These are phyloP conservation scores for Drosophila punjabiensis DNA, from an alignment of 1,140 invertebrate genomes.

Conservation along the genomic window DNA sequence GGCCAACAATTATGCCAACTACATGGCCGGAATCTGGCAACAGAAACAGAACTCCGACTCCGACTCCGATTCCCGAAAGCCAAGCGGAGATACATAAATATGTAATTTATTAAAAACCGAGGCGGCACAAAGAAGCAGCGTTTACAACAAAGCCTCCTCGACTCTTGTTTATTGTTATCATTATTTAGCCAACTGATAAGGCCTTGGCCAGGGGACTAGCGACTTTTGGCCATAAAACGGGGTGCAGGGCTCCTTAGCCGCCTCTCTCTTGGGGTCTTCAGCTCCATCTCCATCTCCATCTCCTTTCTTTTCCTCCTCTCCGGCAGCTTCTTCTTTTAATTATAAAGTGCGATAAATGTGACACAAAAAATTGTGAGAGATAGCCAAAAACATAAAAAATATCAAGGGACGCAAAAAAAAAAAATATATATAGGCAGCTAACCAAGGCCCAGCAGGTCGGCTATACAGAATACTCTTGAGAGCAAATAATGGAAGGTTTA, in stretches of 20 bases:
- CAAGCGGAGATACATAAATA: constrained; percentile 72
- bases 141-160: constrained; percentile 56
- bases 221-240: constrained; percentile 9
- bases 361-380: constrained; percentile 58
- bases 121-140: constrained; percentile 33
- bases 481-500: neutral
- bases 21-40: constrained; percentile 19
- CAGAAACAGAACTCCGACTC: neutral
- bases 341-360: constrained; percentile 83
- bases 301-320: constrained; percentile 18
- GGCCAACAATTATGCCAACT: constrained; percentile 73
- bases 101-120: constrained; percentile 75
- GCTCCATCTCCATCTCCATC: neutral
- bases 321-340: constrained; percentile 62
- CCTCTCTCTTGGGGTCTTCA: neutral
- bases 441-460: neutral
- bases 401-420: constrained; percentile 10
- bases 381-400: constrained; percentile 30
- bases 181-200: constrained; percentile 79
- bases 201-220: constrained; percentile 9
- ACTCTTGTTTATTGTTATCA: constrained; percentile 81
- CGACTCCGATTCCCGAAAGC: neutral
- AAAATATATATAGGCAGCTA: neutral
- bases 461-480: constrained; percentile 11
- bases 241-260: neutral